These are phyloP conservation scores for Apantesis nais DNA, from an alignment of 2,888 invertebrate genomes.

Conservation along the genomic window DNA sequence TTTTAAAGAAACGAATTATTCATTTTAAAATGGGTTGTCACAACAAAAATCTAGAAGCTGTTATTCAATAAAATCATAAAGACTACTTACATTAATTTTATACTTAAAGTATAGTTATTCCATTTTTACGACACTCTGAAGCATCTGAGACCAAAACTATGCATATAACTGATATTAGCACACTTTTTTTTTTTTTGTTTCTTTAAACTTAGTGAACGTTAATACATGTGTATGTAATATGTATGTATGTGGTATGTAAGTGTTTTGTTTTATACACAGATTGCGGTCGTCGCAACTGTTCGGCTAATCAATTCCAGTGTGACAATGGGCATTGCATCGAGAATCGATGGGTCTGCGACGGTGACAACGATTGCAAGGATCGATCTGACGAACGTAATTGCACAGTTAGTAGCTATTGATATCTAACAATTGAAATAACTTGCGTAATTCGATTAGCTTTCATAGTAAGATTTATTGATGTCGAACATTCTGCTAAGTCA, in stretches of 20 bases:
- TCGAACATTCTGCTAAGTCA: no score
- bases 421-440: background rate
- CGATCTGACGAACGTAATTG: conserved; percentile 90
- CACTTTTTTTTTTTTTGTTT: no score
- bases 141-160: no score
- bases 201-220: no score
- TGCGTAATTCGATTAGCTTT: background rate
- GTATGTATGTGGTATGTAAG: no score
- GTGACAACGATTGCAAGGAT: conserved; percentile 91
- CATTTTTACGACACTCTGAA: no score
- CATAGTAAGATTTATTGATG: background rate
- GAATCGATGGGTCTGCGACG: conserved; percentile 90
- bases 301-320: conserved; percentile 88
- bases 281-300: conserved; percentile 72
- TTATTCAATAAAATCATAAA: background rate
- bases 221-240: no score
- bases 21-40: background rate
- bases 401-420: conserved; percentile 56
- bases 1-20: background rate
- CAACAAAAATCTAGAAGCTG: background rate
- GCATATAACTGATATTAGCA: background rate
- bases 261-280: conserved; percentile 54
- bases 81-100: background rate
- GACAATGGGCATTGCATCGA: conserved; percentile 91
- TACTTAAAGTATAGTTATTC: background rate